Conservation (phyloP, 2,113 vertebrate species). For the Solenodon paradoxus region DNA sequence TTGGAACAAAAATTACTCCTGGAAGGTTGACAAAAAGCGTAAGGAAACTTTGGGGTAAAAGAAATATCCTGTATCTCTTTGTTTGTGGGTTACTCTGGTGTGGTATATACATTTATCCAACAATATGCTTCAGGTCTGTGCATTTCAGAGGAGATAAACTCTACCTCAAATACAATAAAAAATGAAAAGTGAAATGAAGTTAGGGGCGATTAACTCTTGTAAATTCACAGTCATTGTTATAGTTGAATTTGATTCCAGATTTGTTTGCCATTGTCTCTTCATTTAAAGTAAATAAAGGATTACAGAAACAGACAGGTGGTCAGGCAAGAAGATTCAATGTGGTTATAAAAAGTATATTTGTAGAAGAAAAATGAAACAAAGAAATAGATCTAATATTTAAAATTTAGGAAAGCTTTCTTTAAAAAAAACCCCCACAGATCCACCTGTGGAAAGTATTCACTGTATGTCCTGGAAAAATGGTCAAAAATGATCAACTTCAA, state of each 20-base stretch:
- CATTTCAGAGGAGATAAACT: background rate
- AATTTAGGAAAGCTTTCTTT: background rate
- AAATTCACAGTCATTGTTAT: background rate
- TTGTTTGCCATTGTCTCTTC: background rate
- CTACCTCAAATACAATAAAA: background rate
- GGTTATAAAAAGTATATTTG: background rate
- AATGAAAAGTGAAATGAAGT: background rate
- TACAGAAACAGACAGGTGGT: background rate
- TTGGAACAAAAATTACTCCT: background rate
- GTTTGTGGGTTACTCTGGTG: background rate
- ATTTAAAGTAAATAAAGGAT: background rate
- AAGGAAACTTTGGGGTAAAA: background rate
- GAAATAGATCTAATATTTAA: background rate
- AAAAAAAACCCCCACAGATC: background rate
- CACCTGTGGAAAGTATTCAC: background rate
- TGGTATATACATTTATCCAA: background rate
- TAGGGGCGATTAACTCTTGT: background rate
- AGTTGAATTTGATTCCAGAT: background rate
- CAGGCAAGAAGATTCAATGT: background rate
- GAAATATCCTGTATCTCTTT: background rate
- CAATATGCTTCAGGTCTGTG: background rate
- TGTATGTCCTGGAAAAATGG: accelerated
- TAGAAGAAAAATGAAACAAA: background rate
- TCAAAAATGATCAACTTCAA: background rate
- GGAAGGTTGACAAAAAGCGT: background rate